Percentiles rank a stretch among this genome's conserved stretches.
These are phyloP conservation scores for Acrocyrtus sp. DNA, from an alignment of 2,888 invertebrate genomes.

Conservation along the genomic window DNA sequence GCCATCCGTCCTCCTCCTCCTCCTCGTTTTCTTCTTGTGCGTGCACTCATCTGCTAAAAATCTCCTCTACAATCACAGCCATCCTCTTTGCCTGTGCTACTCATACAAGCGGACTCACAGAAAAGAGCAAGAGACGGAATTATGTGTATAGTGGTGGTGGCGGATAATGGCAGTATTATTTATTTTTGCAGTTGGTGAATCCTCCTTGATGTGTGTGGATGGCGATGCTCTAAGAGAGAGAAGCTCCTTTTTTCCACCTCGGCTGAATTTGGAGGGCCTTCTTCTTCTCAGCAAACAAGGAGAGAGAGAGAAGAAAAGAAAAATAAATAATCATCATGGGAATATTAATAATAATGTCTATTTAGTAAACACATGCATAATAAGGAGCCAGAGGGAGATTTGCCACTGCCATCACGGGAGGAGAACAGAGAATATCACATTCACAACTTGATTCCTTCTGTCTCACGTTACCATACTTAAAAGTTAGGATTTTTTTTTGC, in stretches of 20 bases:
- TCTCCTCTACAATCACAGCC: too few species aligned
- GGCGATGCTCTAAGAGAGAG: too few species aligned
- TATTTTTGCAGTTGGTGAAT: too few species aligned
- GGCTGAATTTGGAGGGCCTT: slow-evolving; percentile 34
- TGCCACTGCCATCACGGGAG: too few species aligned
- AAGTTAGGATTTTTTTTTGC: too few species aligned
- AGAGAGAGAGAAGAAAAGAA: slow-evolving; percentile 11
- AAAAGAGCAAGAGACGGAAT: too few species aligned
- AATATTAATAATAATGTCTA: background rate
- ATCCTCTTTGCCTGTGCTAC: too few species aligned
- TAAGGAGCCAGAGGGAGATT: background rate
- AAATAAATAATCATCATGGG: slow-evolving; percentile 36
- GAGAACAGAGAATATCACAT: slow-evolving; percentile 26
- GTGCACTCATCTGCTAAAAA: slow-evolving; percentile 5
- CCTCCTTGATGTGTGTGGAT: too few species aligned
- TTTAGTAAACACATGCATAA: background rate
- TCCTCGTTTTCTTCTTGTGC: slow-evolving; percentile 34
- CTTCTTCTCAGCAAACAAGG: slow-evolving; percentile 29
- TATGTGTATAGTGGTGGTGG: too few species aligned
- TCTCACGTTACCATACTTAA: slow-evolving; percentile 42
- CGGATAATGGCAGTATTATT: too few species aligned
- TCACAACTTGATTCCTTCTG: slow-evolving; percentile 24
- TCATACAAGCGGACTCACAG: too few species aligned
- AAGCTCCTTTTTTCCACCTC: too few species aligned
- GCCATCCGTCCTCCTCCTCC: slow-evolving; percentile 27